phyloP scores from a whole-genome alignment of 2,888 invertebrate genomes.

The Nomada fabriciana region DNA sequence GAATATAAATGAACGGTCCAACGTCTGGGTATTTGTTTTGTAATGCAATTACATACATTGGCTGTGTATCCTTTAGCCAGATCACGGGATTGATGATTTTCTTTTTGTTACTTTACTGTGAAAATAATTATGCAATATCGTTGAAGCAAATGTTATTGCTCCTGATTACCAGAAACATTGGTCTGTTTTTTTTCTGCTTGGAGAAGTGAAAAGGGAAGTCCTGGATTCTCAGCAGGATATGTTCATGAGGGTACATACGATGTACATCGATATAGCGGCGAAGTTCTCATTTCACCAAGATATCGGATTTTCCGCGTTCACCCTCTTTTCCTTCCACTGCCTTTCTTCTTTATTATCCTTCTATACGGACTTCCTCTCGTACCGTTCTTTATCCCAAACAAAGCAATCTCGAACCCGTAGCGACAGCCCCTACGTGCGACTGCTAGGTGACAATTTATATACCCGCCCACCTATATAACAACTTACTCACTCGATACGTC shows the following conservation, averaged over 20 bases:
- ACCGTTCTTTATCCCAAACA: slow-evolving; percentile 81
- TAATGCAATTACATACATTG: too few species aligned
- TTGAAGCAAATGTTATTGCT: too few species aligned
- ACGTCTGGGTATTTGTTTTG: too few species aligned
- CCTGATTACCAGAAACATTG: too few species aligned
- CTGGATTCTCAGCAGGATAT: slow-evolving; percentile 34
- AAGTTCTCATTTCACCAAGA: slow-evolving; percentile 74
- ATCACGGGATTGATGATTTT: too few species aligned
- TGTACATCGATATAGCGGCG: slow-evolving; percentile 65
- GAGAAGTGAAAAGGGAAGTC: slow-evolving; percentile 30
- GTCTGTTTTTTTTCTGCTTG: not conserved
- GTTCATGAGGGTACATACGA: slow-evolving; percentile 59
- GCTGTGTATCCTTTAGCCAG: too few species aligned
- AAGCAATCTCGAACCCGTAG: slow-evolving; percentile 80
- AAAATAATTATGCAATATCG: too few species aligned
- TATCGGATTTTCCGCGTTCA: slow-evolving; percentile 73
- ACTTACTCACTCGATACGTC: slow-evolving; percentile 82
- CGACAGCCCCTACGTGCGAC: slow-evolving; percentile 78
- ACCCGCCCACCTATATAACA: slow-evolving; percentile 76
- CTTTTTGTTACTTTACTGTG: too few species aligned
- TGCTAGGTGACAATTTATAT: slow-evolving; percentile 83
- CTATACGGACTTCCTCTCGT: slow-evolving; percentile 54
- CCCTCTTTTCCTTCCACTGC: slow-evolving; percentile 40
- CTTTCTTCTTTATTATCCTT: slow-evolving; percentile 67
- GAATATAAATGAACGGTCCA: not conserved